These are phyloP conservation scores for Chirona hameri DNA, from an alignment of 2,888 invertebrate genomes.

Conservation along the genomic window DNA sequence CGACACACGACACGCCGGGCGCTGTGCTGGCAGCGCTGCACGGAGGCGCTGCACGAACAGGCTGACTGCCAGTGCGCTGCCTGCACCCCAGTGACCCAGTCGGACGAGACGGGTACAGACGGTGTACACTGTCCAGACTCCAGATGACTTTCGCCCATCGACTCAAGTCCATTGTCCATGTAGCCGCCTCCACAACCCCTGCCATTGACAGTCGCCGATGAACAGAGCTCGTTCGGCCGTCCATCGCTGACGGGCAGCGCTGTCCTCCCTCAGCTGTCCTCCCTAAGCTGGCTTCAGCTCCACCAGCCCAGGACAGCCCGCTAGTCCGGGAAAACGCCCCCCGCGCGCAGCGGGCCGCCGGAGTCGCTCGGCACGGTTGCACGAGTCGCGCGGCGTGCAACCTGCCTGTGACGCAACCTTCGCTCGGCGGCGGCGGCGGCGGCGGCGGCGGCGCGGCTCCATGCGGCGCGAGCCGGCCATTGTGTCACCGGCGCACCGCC, in stretches of 20 bases:
- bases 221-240: too few relatives aligned
- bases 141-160: too few relatives aligned
- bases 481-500: background rate
- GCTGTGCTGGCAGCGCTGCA: too few relatives aligned
- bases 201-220: too few relatives aligned
- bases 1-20: too few relatives aligned
- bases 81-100: background rate
- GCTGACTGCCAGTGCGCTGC: background rate
- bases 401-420: background rate
- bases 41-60: too few relatives aligned
- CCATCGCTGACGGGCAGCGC: too few relatives aligned
- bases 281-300: background rate
- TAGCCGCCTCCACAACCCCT: too few relatives aligned
- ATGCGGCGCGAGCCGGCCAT: background rate
- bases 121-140: background rate
- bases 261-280: too few relatives aligned
- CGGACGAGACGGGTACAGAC: background rate
- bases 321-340: background rate
- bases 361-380: background rate
- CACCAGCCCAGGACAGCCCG: background rate
- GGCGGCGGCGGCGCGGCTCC: background rate
- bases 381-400: background rate
- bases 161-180: too few relatives aligned
- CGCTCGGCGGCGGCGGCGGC: too few relatives aligned
- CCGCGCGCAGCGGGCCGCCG: background rate